Base-by-base conservation (phyloP, 1,140 invertebrate species). In the Drosophila ohnishii region DNA sequence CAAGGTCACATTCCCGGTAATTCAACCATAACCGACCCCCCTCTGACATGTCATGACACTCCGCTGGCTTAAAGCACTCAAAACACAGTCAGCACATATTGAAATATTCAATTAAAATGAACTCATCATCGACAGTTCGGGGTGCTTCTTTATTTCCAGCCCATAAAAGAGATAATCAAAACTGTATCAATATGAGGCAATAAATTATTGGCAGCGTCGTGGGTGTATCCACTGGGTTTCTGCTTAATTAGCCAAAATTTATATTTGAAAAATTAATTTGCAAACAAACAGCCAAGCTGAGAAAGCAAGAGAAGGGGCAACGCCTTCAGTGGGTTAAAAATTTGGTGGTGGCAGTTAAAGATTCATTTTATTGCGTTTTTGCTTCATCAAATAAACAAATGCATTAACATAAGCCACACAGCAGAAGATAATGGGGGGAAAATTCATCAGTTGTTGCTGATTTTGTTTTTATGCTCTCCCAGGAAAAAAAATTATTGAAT, bases 231-330 rank as follows among this genome's bases (percentile, higher is more conserved):
- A 59, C 76, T 73, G 62, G 62, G 40, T 81, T 64, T 63, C 70
- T 55, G 60, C 58, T 83, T 83, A 84, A 83, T 83, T 83, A 80
- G 80, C 66, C 59, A 75, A 75, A 82, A 83, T 70, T 69, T 71
- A 73, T 64, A 55, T 64, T 80, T 76, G 45, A 72, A 77, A 77
- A 78, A 75, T 75, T 50, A 63, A 78, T 78, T 83, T 83, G 47
- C 25, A 50, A 50, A 61, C 39, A 25, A 70, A 56, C 13, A 34
- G n/a, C 3, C 16, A 37, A 39, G 25, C 51, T n/a, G 25, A 37
- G 34, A 71, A 39, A 53, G 42, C 25, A 1, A 42, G 32, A 70
- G 32, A 51, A 51, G 66, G 56, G 70, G 70, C 70, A 73, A 44
- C 50, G 56, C 34, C 50, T 59, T 28, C 40, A 28, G 22, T 51